Evolutionary conservation across 2,888 invertebrate genomes (phyloP), one percentile per base, ranked within the genome.

Genomic region (Notodonta dromedarius): DNA sequence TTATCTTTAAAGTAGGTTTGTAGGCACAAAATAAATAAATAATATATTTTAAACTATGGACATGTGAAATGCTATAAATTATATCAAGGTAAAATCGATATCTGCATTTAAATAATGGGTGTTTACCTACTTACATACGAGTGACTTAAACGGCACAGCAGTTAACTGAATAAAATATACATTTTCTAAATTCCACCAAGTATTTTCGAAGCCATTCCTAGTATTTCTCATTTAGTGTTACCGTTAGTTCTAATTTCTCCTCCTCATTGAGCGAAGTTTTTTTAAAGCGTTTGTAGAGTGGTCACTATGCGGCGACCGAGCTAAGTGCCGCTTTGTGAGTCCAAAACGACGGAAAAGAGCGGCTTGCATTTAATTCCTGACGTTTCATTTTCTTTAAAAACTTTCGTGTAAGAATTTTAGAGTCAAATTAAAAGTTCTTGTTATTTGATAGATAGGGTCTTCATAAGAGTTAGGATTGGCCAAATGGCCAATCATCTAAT

Each of bases 321-420:
- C 77, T 85, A 86, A 88, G 87, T 85, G 83, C 79, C 80, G 85
- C 87, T 87, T 88, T 87, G 81, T 83, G 78, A 79, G 74, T 76
- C 74, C 69, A 74, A 84, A 84, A 84, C 80, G 74, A 63, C 71
- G 59, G 79, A 75, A 83, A 85, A 87, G 80, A 79, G 78, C 65
- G 73, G 76, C 74, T 77, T 76, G 79, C 81, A 81, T 82, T 86
- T 80, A 74, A 76, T 78, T 79, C 79, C 80, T 78, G 71, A 71
- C 68, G 73, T 80, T 83, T 87, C 80, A 73, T 80, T 83, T 87
- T 80, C 77, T 81, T 76, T 83, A 80, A 88, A 88, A 88, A 87
- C 87, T 87, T 89, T 88, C 84, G 82, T 78, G 80, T 81, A 77
- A 80, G 67, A 81, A 78, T 79, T 78, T 46, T 2, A 0, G 46